These are phyloP conservation scores for Cydia pomonella DNA, from an alignment of 1,140 invertebrate genomes.

Conservation along the genomic window DNA sequence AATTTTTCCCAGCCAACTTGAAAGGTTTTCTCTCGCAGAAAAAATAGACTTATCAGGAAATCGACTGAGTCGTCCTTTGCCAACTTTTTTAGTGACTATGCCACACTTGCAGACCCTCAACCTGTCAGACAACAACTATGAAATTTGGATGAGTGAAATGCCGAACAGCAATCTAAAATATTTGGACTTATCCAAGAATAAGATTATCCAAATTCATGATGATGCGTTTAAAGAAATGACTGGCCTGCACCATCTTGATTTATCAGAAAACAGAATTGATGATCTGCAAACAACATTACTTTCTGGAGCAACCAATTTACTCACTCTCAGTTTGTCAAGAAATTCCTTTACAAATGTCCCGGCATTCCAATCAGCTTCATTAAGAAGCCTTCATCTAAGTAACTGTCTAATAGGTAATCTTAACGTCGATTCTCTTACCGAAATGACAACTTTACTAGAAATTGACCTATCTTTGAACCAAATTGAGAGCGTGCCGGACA, in stretches of 20 bases:
- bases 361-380: conserved; percentile 78
- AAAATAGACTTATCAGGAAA: conserved; percentile 82
- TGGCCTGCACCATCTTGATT: conserved; percentile 65
- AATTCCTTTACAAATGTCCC: conserved; percentile 83
- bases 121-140: conserved; percentile 81
- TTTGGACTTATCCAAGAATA: conserved; percentile 79
- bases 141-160: conserved; percentile 76
- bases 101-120: conserved; percentile 75
- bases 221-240: conserved; percentile 58
- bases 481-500: conserved; percentile 80
- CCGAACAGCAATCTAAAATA: conserved; percentile 63
- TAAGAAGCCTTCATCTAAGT: conserved; percentile 80
- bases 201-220: conserved; percentile 65
- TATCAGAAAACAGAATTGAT: conserved; percentile 85
- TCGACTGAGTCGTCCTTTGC: conserved; percentile 67
- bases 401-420: conserved; percentile 82
- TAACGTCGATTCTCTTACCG: conserved; percentile 70
- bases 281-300: conserved; percentile 78
- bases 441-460: conserved; percentile 77
- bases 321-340: conserved; percentile 82
- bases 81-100: conserved; percentile 68
- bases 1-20: conserved; percentile 78
- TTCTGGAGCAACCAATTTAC: conserved; percentile 77
- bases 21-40: conserved; percentile 72
- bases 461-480: conserved; percentile 82